A percentile compares a stretch with the other conserved stretches of the same genome.
Evolutionary conservation across 2,797 vertebrate species (phyloP).

Genomic region (Oceanodroma leucorhoa): DNA sequence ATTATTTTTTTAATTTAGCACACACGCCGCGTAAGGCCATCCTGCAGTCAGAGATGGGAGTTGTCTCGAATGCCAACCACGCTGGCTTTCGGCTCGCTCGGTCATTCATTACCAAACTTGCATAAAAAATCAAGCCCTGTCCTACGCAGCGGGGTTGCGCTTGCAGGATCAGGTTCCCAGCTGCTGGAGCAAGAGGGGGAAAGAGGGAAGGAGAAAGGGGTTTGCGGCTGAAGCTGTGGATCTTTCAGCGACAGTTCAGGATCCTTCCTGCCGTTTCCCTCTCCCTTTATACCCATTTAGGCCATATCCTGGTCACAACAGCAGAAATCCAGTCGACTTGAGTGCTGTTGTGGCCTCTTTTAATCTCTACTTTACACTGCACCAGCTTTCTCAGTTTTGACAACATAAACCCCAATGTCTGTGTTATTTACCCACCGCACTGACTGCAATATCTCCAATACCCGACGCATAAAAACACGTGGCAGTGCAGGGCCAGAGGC

Average conservation of each 20-base stretch:
- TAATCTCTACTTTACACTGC: background rate
- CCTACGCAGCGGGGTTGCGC: background rate
- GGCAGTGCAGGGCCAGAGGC: background rate
- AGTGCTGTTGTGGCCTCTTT: background rate
- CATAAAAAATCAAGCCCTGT: background rate
- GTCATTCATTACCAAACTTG: conserved; percentile 13
- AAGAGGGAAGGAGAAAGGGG: background rate
- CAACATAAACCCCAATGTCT: fast-evolving
- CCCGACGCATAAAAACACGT: fast-evolving
- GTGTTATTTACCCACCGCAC: background rate
- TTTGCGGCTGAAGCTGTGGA: background rate
- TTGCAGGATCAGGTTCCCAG: conserved; percentile 14
- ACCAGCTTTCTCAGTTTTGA: background rate
- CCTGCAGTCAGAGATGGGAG: background rate
- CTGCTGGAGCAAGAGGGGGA: background rate
- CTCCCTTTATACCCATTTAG: background rate
- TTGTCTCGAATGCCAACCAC: background rate
- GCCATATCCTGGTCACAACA: background rate
- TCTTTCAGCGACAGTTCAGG: background rate
- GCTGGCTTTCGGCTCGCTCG: background rate
- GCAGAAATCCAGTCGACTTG: background rate
- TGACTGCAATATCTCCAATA: background rate
- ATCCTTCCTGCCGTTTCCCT: background rate
- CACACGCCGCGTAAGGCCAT: background rate
- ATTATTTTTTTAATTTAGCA: background rate